Base-by-base conservation (phyloP, 2,888 invertebrate genomes). In the Boloria euphrosyne region DNA sequence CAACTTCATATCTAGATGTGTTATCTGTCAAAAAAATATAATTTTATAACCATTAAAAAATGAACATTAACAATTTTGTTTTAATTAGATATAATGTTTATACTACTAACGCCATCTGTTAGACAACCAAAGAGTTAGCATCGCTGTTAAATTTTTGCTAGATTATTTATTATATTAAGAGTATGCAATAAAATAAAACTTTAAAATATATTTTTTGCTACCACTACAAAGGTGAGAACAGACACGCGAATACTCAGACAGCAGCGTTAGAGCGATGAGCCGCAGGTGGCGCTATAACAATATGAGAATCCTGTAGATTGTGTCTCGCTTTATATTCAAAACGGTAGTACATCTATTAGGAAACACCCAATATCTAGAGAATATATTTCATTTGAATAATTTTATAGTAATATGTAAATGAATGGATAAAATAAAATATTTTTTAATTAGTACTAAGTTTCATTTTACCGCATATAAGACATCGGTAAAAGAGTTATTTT, bases 261-360 rank as follows among this genome's bases (percentile, higher is more conserved):
- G 51, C 68, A 55, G 51, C 43, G 52, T 67, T 69, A 64, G 66
- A 53, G 69, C 67, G 73, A 70, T 68, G 80, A 82, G 82, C 75
- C 85, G 77, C 86, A 86, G 86, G 85, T 86, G 86, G 75, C 75
- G 75, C 76, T 73, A 74, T 73, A 71, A 77, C 82, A 83, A 84
- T 85, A 84, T 81, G 80, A 76, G 79, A 76, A 73, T 66, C 74
- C 76, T 74, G 61, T 58, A 67, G 74, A 76, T 77, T 76, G 76
- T 78, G 73, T 75, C 75, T 71, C 71, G 76, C 73, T 73, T 76
- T 76, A 78, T 77, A 71, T 66, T 65, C 67, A 59, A 62, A 68
- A 66, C 60, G 31, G 57, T 47, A 62, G 60, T 66, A 64, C 57
- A 50, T 67, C 67, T 74, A 75, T 75, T 72, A 70, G 67, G 60